These are phyloP conservation scores for Coelopa pilipes DNA, from an alignment of 2,888 invertebrate genomes.

Conservation along the genomic window DNA sequence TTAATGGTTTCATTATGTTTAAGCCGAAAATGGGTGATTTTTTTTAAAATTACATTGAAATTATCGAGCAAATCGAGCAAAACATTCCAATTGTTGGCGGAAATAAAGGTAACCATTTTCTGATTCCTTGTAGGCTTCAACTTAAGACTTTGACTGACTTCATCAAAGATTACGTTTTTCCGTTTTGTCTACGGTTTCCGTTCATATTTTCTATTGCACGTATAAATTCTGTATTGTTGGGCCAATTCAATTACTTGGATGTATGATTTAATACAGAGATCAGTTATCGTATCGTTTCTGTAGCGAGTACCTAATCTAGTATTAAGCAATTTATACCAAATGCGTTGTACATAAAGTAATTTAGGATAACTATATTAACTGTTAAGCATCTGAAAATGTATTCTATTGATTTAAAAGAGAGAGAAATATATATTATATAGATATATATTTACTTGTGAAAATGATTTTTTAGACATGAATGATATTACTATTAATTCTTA, in stretches of 20 bases:
- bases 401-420: not conserved
- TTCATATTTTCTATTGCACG: not conserved
- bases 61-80: not conserved
- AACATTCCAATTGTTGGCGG: slow-evolving; percentile 7
- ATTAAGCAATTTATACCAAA: slow-evolving; percentile 37
- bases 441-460: not conserved
- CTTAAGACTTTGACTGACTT: not conserved
- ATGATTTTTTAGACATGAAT: not conserved
- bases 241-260: too few species aligned
- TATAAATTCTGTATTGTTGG: slow-evolving; percentile 3
- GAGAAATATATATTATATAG: slow-evolving; percentile 1
- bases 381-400: slow-evolving; percentile 11
- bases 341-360: slow-evolving; percentile 23
- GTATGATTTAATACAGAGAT: too few species aligned
- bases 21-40: too few species aligned
- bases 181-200: too few species aligned
- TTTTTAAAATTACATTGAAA: too few species aligned
- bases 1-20: too few species aligned
- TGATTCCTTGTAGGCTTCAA: too few species aligned
- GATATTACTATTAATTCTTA: not conserved
- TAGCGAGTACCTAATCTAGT: slow-evolving; percentile 31
- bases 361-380: slow-evolving; percentile 16
- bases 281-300: slow-evolving; percentile 2
- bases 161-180: not conserved
- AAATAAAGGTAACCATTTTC: not conserved